Evolutionary conservation across 2,888 invertebrate genomes (phyloP).

Genomic region (Pyrrhosoma nymphula): DNA sequence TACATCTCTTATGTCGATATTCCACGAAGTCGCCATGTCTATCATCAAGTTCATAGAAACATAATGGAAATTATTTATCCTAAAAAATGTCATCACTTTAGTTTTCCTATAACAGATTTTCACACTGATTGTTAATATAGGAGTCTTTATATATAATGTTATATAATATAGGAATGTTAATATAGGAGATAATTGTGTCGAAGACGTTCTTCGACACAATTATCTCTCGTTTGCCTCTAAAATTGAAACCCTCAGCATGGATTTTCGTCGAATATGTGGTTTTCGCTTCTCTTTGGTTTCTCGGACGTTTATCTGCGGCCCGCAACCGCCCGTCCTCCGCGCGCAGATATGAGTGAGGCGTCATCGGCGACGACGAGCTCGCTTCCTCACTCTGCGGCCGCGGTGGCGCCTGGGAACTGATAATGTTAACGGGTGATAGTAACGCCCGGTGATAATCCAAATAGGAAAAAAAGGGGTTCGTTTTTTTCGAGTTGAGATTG

Average conservation of each 20-base stretch:
- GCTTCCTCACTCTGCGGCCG: background rate
- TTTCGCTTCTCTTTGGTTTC: background rate
- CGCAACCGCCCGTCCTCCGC: background rate
- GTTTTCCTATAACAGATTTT: too few species aligned
- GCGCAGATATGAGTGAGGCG: background rate
- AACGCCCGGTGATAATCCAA: background rate
- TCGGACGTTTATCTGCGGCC: background rate
- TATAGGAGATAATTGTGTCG: too few species aligned
- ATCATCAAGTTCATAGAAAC: too few species aligned
- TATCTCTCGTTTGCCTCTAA: background rate
- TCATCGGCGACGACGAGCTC: background rate
- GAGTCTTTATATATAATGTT: too few species aligned
- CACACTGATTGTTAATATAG: too few species aligned
- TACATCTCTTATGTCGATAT: too few species aligned
- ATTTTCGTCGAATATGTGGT: background rate
- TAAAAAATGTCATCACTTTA: too few species aligned
- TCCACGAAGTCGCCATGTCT: too few species aligned
- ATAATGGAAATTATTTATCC: too few species aligned
- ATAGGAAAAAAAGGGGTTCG: background rate
- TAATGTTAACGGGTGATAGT: background rate
- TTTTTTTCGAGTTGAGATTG: background rate
- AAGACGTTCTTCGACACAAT: too few species aligned
- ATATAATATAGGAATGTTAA: too few species aligned
- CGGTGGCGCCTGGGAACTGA: background rate
- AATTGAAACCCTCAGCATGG: background rate